Base-by-base conservation (phyloP, 1,140 invertebrate genomes). In the Cepaea nemoralis region DNA sequence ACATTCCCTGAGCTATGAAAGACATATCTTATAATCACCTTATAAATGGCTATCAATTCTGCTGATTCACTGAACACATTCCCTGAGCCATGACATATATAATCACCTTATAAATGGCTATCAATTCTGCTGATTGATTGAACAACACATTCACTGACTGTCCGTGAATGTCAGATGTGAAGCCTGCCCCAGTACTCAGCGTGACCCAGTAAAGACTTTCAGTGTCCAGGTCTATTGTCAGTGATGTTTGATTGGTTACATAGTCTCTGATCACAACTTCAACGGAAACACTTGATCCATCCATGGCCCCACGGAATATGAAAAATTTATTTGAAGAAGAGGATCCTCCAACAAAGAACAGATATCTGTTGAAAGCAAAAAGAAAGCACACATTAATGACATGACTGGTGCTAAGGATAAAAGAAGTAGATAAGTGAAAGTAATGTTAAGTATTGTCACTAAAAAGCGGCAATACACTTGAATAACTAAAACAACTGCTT, bases 261-360 rank as follows among this genome's bases (percentile, higher is more conserved):
- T 69, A 67, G 12, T 74, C 63, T 19, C 83, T 85, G 33, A 79
- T 81, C n/a, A 88, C 81, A 33, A 89, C 80, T 5, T 80, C 35
- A 1, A 77, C 35, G 6, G 85, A 63, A 2, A 70, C 67, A 22
- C 77, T 33, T 0, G 78, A 82, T 0, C 98, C 98, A 91, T 99
- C 97, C 93, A 98, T 94, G 89, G 96, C 96, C 0, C 97, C 94
- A 93, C 94, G 94, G 91, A 98, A 97, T 78, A 99, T 95, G 92
- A 97, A 97, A 0, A 98, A 97, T 67, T 93, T 92, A 0, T 92
- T 91, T 19, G 96, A 40, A 5, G 35, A 1, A 6, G 27, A 33
- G 45, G 12, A 45, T n/a, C 19, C 14, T 31, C 67, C 70, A 39
- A 80, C 70, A 66, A 73, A 81, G 48, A 37, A 71, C 33, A 74